Percentiles rank a stretch among this genome's conserved stretches.
phyloP scores from a whole-genome alignment of 2,888 invertebrate genomes.

The Lasioglossum leucozonium region DNA sequence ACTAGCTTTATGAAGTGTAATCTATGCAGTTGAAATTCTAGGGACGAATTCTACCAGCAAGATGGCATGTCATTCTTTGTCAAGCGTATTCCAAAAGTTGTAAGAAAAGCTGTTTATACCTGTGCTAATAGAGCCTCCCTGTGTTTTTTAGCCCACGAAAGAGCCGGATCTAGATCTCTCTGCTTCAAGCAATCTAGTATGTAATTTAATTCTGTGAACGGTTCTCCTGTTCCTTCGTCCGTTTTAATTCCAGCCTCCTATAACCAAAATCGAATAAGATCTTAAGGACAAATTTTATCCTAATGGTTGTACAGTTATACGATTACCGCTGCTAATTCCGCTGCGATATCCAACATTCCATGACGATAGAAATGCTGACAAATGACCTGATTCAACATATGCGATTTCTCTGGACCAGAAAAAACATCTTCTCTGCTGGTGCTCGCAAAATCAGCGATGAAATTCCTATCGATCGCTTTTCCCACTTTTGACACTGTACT shows the following conservation, averaged over 20 bases:
- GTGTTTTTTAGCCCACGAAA: slow-evolving; percentile 94
- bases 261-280: slow-evolving; percentile 29
- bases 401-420: slow-evolving; percentile 88
- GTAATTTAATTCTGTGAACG: slow-evolving; percentile 93
- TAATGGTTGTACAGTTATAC: not conserved
- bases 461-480: slow-evolving; percentile 98
- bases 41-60: slow-evolving; percentile 86
- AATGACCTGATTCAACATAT: slow-evolving; percentile 93
- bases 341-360: slow-evolving; percentile 97
- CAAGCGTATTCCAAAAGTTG: not conserved
- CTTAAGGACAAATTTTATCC: too few relatives aligned
- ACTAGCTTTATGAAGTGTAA: slow-evolving; percentile 92
- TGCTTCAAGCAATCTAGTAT: slow-evolving; percentile 94
- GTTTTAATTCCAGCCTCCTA: slow-evolving; percentile 90
- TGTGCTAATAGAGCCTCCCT: slow-evolving; percentile 87
- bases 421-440: slow-evolving; percentile 95
- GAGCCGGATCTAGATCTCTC: slow-evolving; percentile 92
- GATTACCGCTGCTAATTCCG: slow-evolving; percentile 89
- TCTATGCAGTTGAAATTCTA: slow-evolving; percentile 93
- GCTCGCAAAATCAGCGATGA: slow-evolving; percentile 95
- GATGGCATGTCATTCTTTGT: not conserved
- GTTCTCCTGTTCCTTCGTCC: slow-evolving; percentile 89
- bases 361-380: slow-evolving; percentile 98
- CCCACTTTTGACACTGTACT: slow-evolving; percentile 96
- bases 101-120: slow-evolving; percentile 36